Conservation (phyloP, 2,888 invertebrate genomes). For the Spodoptera picta region DNA sequence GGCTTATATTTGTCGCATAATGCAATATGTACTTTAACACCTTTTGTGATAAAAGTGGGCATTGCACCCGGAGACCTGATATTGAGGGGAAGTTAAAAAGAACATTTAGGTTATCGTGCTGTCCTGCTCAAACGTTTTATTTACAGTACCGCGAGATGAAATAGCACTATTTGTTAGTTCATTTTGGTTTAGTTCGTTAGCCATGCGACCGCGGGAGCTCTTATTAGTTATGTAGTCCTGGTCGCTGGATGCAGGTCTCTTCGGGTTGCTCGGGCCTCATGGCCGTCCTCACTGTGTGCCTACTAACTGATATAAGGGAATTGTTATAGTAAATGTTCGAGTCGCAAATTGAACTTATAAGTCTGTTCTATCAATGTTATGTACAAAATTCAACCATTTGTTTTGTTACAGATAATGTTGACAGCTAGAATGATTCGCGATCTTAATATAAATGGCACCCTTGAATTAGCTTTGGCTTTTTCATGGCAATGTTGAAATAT, state of each 20-base stretch:
- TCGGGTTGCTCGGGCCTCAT: slow-evolving; percentile 71
- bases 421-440: slow-evolving; percentile 37
- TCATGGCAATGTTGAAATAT: slow-evolving; percentile 26
- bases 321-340: slow-evolving; percentile 48
- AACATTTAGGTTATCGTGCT: slow-evolving; percentile 44
- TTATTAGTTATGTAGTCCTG: slow-evolving; percentile 27
- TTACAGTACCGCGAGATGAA: slow-evolving; percentile 47
- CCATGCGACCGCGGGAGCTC: slow-evolving; percentile 18
- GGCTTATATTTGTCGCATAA: slow-evolving; percentile 78
- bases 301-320: slow-evolving; percentile 64
- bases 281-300: slow-evolving; percentile 82
- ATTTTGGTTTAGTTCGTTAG: slow-evolving; percentile 40
- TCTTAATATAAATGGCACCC: slow-evolving; percentile 33
- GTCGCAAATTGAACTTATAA: slow-evolving; percentile 53
- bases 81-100: slow-evolving; percentile 36
- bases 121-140: slow-evolving; percentile 57
- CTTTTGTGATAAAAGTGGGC: slow-evolving; percentile 55
- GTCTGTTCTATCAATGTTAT: slow-evolving; percentile 47
- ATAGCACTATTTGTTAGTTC: slow-evolving; percentile 52
- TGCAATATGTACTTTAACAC: slow-evolving; percentile 69
- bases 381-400: slow-evolving; percentile 39
- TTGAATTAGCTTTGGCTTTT: slow-evolving; percentile 19
- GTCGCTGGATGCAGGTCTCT: slow-evolving; percentile 60
- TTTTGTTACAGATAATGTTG: slow-evolving; percentile 42
- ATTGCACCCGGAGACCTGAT: slow-evolving; percentile 57